Evolutionary conservation across 1,140 invertebrate species (phyloP).

Genomic region (Artemia franciscana): DNA sequence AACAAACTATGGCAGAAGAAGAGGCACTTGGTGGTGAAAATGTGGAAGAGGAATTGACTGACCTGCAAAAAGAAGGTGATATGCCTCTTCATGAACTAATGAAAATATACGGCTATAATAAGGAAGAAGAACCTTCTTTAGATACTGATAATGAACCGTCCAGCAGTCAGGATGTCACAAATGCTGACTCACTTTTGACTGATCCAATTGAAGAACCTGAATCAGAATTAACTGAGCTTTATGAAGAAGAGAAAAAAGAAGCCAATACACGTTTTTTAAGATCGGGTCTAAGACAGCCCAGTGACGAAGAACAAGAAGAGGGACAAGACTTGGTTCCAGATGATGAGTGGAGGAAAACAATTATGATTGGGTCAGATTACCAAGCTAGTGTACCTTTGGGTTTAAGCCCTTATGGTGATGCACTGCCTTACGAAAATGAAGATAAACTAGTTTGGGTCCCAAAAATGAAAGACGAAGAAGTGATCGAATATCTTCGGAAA

Average conservation of each 20-base stretch:
- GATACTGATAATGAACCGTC: slow-evolving; percentile 7
- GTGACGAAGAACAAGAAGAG: slow-evolving; percentile 18
- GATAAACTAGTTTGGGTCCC: slow-evolving; percentile 88
- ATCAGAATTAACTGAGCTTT: slow-evolving; percentile 3
- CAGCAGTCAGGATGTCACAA: slow-evolving; percentile 23
- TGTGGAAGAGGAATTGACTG: slow-evolving; percentile 61
- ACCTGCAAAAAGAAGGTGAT: slow-evolving; percentile 58
- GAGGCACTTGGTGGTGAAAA: slow-evolving; percentile 74
- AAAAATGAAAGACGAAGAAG: slow-evolving; percentile 39
- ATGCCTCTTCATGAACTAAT: slow-evolving; percentile 83
- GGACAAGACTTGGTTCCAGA: slow-evolving; percentile 49
- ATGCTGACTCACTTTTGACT: slow-evolving; percentile 24
- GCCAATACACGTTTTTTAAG: slow-evolving; percentile 5
- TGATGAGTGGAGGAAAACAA: slow-evolving; percentile 46
- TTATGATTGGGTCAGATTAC: slow-evolving; percentile 85
- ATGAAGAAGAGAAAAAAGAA: slow-evolving; percentile 13
- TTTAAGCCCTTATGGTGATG: slow-evolving; percentile 69
- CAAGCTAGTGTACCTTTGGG: slow-evolving; percentile 83
- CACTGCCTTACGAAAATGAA: slow-evolving; percentile 81
- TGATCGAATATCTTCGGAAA: slow-evolving; percentile 50
- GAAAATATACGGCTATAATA: slow-evolving; percentile 53
- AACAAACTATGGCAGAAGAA: slow-evolving; percentile 82
- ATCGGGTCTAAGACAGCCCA: slow-evolving; percentile 5
- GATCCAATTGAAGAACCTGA: slow-evolving; percentile 15
- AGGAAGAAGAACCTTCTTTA: slow-evolving; percentile 8